Evolutionary conservation across 2,113 vertebrate species (phyloP).

Genomic region (Caranx ignobilis): DNA sequence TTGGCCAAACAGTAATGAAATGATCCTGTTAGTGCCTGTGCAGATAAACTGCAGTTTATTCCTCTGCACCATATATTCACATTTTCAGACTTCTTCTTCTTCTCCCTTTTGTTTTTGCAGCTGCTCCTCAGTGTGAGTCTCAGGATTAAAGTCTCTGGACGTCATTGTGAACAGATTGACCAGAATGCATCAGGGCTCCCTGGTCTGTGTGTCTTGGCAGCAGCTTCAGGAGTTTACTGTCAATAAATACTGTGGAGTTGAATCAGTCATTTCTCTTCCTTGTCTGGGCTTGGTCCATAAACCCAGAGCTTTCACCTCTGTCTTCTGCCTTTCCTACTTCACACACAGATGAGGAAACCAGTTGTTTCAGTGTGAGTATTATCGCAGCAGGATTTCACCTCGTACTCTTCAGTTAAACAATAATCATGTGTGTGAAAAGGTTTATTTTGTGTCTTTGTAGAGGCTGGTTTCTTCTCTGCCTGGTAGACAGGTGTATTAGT

Average conservation of each 20-base stretch:
- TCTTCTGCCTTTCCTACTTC: constrained; percentile 1
- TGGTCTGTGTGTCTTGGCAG: constrained; percentile 4
- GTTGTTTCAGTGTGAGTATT: constrained; percentile 2
- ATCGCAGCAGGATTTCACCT: constrained; percentile 12
- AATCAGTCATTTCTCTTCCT: not conserved
- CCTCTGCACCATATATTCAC: not conserved
- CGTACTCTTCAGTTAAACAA: constrained; percentile 30
- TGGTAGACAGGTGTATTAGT: constrained; percentile 62
- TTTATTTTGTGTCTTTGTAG: constrained; percentile 24
- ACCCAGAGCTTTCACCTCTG: not conserved
- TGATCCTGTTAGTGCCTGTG: too few relatives aligned
- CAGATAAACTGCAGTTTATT: not conserved
- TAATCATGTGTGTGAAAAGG: constrained; percentile 27
- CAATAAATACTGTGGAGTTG: not conserved
- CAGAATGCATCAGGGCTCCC: constrained; percentile 4
- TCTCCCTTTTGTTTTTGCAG: not conserved
- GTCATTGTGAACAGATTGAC: not conserved
- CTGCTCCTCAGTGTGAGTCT: not conserved
- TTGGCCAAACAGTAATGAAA: not conserved
- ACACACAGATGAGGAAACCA: not conserved
- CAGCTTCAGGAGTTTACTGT: not conserved
- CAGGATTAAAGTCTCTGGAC: constrained; percentile 3
- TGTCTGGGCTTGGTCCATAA: not conserved
- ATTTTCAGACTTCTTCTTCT: not conserved
- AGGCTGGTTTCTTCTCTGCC: not conserved